Base-by-base conservation (phyloP, 2,888 invertebrate genomes). In the Deilephila porcellus region DNA sequence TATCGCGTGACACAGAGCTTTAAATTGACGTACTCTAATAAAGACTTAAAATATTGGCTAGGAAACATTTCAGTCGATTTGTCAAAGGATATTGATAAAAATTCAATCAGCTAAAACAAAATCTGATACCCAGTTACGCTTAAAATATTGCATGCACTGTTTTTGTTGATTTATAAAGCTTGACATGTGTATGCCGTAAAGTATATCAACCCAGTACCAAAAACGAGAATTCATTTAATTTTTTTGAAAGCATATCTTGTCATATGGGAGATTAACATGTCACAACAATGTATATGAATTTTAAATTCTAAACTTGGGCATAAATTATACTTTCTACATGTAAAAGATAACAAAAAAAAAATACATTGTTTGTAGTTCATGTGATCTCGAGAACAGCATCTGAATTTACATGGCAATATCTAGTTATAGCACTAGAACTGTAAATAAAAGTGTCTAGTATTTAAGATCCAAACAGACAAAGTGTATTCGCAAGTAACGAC, bases 401-500 rank as follows among this genome's bases (percentile, higher is more conserved):
- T 52, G 29, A 67, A 67, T 67, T 67, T 52, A 67, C 25, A 67
- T 52, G 17, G 52, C 45, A 52, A 52, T 45, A 67, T 67, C 67
- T 52, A 67, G 67, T 67, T 52, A 45, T 67, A 67, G 25, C 45
- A 45, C 20, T 64, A 37, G 45, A 37, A 45, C n/a, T 67, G 17
- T 67, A 52, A 52, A 67, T 45, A 67, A 67, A 67, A 45, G 52
- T 67, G 4, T 52, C 67, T 17, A 25, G 52, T 52, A 67, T 67
- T 67, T 67, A 67, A 29, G 45, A 67, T 67, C 67, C 67, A 67
- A 25, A 67, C 52, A 52, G n/a, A 56, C 52, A 52, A 20, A 67
- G 0, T 67, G 17, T 67, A 14, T 71, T 53, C 5, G 7, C 20
- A n/a, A 17, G 7, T 37, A 37, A 37, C 37, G 8, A 25, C 8